phyloP scores from a whole-genome alignment of 2,113 vertebrate species.

The Trichomycterus rosablanca region DNA sequence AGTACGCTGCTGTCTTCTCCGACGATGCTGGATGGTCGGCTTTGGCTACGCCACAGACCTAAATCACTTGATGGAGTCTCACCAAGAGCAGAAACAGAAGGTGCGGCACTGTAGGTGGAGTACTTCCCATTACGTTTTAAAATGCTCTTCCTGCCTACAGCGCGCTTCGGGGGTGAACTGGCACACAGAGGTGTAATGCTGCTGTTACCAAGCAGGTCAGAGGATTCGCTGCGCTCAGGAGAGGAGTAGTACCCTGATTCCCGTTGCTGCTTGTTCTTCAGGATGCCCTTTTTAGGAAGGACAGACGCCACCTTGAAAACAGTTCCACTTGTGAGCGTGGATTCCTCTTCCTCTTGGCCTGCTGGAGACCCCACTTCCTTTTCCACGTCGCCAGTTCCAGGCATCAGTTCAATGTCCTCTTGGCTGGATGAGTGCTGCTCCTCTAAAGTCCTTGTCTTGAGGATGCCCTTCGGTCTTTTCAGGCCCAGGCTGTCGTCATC shows the following conservation, averaged over 20 bases:
- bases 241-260: constrained; percentile 98
- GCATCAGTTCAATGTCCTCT: constrained; percentile 65
- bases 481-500: constrained; percentile 75
- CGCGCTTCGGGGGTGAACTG: constrained; percentile 63
- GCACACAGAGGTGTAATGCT: constrained; percentile 60
- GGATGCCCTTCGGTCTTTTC: constrained; percentile 92
- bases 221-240: constrained; percentile 92
- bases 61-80: constrained; percentile 72
- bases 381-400: constrained; percentile 73
- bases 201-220: constrained; percentile 78
- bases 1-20: constrained; percentile 86
- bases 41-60: constrained; percentile 85
- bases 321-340: constrained; percentile 60
- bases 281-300: constrained; percentile 94
- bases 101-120: constrained; percentile 72
- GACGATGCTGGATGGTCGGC: constrained; percentile 87
- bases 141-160: constrained; percentile 83
- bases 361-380: constrained; percentile 73
- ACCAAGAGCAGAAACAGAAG: constrained; percentile 59
- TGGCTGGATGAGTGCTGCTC: constrained; percentile 75
- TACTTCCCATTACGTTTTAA: constrained; percentile 93
- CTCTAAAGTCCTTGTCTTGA: constrained; percentile 87
- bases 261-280: constrained; percentile 91
- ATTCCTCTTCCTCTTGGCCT: constrained; percentile 62
- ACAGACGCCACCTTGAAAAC: constrained; percentile 71